Percentiles rank a stretch among this genome's conserved stretches.
These are phyloP conservation scores for Procambarus clarkii DNA, from an alignment of 1,140 invertebrate species.

Conservation along the genomic window DNA sequence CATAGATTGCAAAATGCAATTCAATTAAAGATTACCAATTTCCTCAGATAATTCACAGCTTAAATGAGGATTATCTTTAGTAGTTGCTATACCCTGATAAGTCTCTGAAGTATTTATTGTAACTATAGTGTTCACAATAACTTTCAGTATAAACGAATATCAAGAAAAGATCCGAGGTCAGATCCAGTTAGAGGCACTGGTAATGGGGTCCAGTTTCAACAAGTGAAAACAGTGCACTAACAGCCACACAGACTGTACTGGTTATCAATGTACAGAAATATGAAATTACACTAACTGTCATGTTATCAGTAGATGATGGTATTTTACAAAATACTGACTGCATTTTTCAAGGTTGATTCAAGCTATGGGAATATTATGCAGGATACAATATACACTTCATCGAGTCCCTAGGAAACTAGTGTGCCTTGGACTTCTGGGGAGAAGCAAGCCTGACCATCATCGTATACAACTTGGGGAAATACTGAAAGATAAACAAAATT, in stretches of 20 bases:
- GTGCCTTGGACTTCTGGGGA: constrained; percentile 47
- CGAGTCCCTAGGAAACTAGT: neutral
- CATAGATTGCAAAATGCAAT: no score
- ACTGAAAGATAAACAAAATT: constrained; percentile 33
- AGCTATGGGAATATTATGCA: neutral
- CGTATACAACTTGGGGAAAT: constrained; percentile 51
- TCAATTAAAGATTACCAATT: neutral
- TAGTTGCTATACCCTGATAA: neutral
- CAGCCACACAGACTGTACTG: neutral
- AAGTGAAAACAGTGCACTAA: neutral
- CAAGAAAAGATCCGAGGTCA: neutral
- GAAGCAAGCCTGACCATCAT: constrained; percentile 50
- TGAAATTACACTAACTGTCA: neutral
- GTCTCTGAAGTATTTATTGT: no score
- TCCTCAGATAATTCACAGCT: neutral
- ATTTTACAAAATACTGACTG: constrained; percentile 42
- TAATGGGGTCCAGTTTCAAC: neutral
- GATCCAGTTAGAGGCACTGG: neutral
- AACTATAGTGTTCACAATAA: neutral
- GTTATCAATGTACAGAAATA: neutral
- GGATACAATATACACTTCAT: neutral
- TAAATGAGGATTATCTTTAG: neutral
- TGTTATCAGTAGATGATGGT: neutral
- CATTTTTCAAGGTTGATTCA: neutral
- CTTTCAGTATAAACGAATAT: neutral